Percentiles rank a stretch among this genome's conserved stretches.
Conservation (phyloP, 2,113 vertebrate species). For the Heterotis niloticus region DNA sequence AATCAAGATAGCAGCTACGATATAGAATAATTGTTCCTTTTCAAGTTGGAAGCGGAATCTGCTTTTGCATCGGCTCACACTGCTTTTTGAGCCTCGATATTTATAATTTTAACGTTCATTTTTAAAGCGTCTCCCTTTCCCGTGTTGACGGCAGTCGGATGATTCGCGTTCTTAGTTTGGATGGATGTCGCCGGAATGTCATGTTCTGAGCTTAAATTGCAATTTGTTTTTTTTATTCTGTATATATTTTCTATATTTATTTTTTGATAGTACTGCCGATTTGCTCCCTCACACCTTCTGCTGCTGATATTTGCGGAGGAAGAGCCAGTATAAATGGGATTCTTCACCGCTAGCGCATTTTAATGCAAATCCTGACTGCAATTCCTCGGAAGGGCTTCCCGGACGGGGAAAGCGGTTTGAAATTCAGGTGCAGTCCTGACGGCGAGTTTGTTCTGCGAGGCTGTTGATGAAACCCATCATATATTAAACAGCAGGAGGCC, state of each 20-base stretch:
- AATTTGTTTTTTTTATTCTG: background rate
- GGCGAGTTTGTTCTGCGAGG: slow-evolving; percentile 24
- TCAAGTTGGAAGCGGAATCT: background rate
- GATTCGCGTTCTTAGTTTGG: no score
- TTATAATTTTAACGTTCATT: background rate
- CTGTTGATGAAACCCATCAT: slow-evolving; percentile 30
- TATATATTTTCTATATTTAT: background rate
- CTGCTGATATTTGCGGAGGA: slow-evolving; percentile 3
- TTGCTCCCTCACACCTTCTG: slow-evolving; percentile 10
- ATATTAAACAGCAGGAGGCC: slow-evolving; percentile 26
- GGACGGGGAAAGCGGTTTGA: slow-evolving; percentile 8
- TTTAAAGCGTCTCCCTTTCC: no score
- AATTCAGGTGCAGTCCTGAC: background rate
- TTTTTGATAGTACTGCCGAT: background rate
- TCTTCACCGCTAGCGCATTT: background rate
- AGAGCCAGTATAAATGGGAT: background rate
- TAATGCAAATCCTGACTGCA: slow-evolving; percentile 1
- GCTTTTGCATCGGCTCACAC: background rate
- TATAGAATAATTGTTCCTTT: slow-evolving; percentile 8
- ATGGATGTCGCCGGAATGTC: background rate
- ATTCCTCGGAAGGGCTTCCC: slow-evolving; percentile 10
- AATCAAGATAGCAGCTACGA: slow-evolving; percentile 9
- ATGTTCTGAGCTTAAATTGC: background rate
- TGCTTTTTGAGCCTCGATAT: slow-evolving; percentile 1
- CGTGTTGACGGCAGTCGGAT: no score